Conservation (phyloP, 2,797 vertebrate genomes). For the Phoxinus dragarum region DNA sequence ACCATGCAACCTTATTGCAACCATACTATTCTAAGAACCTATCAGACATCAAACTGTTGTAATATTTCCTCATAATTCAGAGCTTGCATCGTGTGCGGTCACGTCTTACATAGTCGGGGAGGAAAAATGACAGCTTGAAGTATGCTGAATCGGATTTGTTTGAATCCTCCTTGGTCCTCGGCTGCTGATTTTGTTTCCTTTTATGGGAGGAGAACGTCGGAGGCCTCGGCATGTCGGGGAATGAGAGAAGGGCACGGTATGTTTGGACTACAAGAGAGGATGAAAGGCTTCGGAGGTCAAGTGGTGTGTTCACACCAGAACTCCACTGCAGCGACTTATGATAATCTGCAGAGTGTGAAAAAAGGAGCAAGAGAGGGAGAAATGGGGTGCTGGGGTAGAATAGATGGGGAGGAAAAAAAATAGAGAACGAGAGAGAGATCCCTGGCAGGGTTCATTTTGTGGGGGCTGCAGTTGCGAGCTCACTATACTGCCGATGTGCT, state of each 20-base stretch:
- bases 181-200: slow-evolving; percentile 51
- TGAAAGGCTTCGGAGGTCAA: slow-evolving; percentile 63
- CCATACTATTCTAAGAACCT: not conserved
- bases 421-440: slow-evolving; percentile 23
- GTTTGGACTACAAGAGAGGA: slow-evolving; percentile 58
- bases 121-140: slow-evolving; percentile 41
- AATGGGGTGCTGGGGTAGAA: slow-evolving; percentile 32
- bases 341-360: slow-evolving; percentile 58
- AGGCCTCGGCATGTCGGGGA: slow-evolving; percentile 48
- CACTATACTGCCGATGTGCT: slow-evolving; percentile 38
- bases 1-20: not conserved
- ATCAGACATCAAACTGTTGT: slow-evolving; percentile 7
- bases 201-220: slow-evolving; percentile 38
- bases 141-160: slow-evolving; percentile 62
- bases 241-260: slow-evolving; percentile 50
- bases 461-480: slow-evolving; percentile 43
- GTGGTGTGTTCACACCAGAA: slow-evolving; percentile 49
- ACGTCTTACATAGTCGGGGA: slow-evolving; percentile 36
- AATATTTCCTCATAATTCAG: not conserved
- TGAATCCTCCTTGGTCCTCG: slow-evolving; percentile 47
- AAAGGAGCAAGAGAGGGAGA: slow-evolving; percentile 44
- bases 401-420: slow-evolving; percentile 23
- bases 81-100: slow-evolving; percentile 3
- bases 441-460: slow-evolving; percentile 54
- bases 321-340: slow-evolving; percentile 55